Percentiles rank a stretch among this genome's conserved stretches.
Conservation (phyloP, 2,113 vertebrate genomes). For the Ophiodon elongatus region DNA sequence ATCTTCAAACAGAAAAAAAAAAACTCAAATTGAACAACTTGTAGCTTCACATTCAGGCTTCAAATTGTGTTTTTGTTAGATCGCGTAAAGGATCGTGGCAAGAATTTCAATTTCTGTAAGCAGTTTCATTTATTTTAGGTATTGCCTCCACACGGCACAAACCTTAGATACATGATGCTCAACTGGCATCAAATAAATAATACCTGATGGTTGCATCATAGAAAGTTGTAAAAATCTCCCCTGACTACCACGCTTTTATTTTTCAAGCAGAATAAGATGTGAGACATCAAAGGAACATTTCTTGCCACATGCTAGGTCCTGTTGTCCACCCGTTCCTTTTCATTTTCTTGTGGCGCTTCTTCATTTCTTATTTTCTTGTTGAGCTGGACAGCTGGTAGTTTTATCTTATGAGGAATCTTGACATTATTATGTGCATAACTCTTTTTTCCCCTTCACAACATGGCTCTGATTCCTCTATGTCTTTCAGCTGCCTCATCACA, state of each 20-base stretch:
- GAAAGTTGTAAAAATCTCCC: neutral
- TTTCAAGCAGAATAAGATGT: neutral
- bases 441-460: conserved; percentile 21
- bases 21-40: conserved; percentile 5
- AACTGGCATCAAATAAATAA: neutral
- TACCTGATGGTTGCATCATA: neutral
- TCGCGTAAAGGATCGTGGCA: neutral
- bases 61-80: neutral
- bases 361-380: neutral
- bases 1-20: neutral
- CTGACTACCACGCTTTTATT: neutral
- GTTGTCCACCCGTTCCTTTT: neutral
- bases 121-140: conserved; percentile 4
- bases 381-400: conserved; percentile 14
- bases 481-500: conserved; percentile 20
- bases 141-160: neutral
- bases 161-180: neutral
- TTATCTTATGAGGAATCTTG: conserved; percentile 16
- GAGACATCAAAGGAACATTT: neutral
- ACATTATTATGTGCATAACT: conserved; percentile 15
- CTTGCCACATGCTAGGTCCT: neutral
- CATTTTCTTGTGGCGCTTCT: neutral
- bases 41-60: neutral
- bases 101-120: neutral
- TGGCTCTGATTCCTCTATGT: conserved; percentile 3